Evolutionary conservation across 2,888 invertebrate genomes (phyloP), one percentile per base, ranked within the genome.

Genomic region (Hirtodrosophila trivittata): DNA sequence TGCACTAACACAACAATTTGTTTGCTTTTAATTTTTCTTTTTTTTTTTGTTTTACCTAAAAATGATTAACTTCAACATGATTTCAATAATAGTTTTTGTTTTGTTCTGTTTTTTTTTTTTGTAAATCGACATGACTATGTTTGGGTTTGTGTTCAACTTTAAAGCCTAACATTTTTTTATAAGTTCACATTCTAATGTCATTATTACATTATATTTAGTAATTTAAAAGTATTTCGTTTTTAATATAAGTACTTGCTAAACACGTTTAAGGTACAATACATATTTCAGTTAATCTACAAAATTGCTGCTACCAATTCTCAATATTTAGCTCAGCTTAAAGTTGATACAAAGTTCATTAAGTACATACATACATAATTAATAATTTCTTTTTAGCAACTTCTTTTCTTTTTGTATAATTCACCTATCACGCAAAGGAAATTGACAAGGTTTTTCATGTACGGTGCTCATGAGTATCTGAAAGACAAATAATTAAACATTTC

Each of bases 381-480:
- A 72, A 63, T 68, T 60, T 75, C 42, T 33, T 32, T 76, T 76
- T 57, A 77, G 66, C 66, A 21, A 21, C 18, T 21, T 63, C 65
- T 58, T 28, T 66, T 54, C 41, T 57, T 59, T 75, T 84, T 80
- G 87, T 88, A 86, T 81, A 84, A 85, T 88, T 90, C 87, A 89
- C 87, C 89, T 90, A 90, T 90, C 90, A 90, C 91, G 89, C 88
- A 82, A 89, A 90, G 83, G 88, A 89, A 91, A 90, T 91, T 91
- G 91, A 90, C 91, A 89, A 89, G 88, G 89, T 88, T 90, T 90
- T 90, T 93, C 92, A 94, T 92, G 94, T 94, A 92, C 93, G 93
- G 92, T 94, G 94, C 90, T 94, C 94, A 91, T 93, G 94, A 90
- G 93, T 93, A 93, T 94, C 94, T 94, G 94, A 0, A 85, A 85